Conservation (phyloP, 2,888 invertebrate species). For the Caenorhabditis drosophilae region DNA sequence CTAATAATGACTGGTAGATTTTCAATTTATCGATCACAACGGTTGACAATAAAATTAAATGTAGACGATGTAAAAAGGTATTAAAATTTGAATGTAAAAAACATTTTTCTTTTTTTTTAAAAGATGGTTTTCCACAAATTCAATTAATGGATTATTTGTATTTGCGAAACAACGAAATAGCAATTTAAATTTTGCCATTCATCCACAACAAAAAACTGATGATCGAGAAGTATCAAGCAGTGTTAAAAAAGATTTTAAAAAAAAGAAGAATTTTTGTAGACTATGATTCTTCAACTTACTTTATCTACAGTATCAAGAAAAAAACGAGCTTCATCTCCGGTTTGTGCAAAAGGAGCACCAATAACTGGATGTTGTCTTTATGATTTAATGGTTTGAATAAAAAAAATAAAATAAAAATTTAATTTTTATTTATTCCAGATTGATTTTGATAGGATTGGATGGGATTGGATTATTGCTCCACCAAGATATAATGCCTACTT, state of each 20-base stretch:
- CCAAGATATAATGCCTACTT: conserved; percentile 92
- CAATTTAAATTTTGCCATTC: conserved; percentile 55
- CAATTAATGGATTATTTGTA: conserved; percentile 17
- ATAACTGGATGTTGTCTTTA: conserved; percentile 83
- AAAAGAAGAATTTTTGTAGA: conserved; percentile 25
- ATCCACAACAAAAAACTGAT: conserved; percentile 31
- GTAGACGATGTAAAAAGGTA: background rate
- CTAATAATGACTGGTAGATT: background rate
- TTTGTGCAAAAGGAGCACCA: conserved; percentile 37
- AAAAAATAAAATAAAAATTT: no score
- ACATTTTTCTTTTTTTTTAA: no score
- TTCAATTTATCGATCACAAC: background rate
- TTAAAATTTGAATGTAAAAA: background rate
- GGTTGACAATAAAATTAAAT: background rate
- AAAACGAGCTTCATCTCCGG: conserved; percentile 41
- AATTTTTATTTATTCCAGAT: conserved; percentile 78
- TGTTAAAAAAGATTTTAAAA: background rate
- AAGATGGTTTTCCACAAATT: conserved; percentile 8
- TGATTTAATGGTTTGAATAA: conserved; percentile 72
- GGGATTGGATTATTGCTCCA: conserved; percentile 97
- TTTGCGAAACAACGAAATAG: conserved; percentile 41
- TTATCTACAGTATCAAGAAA: conserved; percentile 19
- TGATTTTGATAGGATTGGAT: conserved; percentile 91
- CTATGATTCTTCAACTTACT: conserved; percentile 55
- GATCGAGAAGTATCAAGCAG: conserved; percentile 12